A percentile compares a stretch with the other conserved stretches of the same genome.
Conservation (phyloP, 1,140 invertebrate species). For the Calephelis nemesis region DNA sequence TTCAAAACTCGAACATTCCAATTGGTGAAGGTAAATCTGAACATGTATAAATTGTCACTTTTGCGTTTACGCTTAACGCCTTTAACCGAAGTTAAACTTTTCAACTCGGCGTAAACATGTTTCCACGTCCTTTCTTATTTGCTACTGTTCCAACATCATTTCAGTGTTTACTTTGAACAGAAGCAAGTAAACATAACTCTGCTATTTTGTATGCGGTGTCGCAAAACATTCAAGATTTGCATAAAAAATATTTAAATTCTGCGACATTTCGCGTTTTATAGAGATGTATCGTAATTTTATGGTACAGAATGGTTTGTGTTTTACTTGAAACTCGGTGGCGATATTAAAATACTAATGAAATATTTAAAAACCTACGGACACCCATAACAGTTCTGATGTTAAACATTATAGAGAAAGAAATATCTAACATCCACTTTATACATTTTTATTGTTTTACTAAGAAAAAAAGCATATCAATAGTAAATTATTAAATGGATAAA, state of each 20-base stretch:
- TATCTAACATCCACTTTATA: too few relatives aligned
- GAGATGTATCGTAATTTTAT: too few relatives aligned
- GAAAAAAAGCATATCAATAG: too few relatives aligned
- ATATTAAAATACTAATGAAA: too few relatives aligned
- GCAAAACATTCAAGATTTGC: background rate
- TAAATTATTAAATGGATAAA: too few relatives aligned
- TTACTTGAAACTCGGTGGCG: too few relatives aligned
- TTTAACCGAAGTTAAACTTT: conserved; percentile 44
- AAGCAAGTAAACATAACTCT: conserved; percentile 26
- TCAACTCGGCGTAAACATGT: conserved; percentile 46
- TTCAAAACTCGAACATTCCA: conserved; percentile 20
- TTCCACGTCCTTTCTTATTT: conserved; percentile 49
- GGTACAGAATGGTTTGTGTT: too few relatives aligned
- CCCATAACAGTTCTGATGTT: too few relatives aligned
- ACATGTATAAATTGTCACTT: conserved; percentile 37
- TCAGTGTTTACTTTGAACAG: conserved; percentile 39
- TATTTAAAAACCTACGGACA: too few relatives aligned
- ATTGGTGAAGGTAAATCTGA: conserved; percentile 27
- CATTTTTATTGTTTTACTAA: too few relatives aligned
- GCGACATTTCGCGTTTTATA: background rate
- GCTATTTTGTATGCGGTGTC: background rate
- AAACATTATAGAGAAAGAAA: too few relatives aligned
- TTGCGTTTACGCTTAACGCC: conserved; percentile 26
- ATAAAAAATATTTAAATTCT: background rate
- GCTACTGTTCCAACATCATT: conserved; percentile 42